Evolutionary conservation across 2,113 vertebrate species (phyloP), one percentile per base, ranked within the genome.

Genomic region (Oostethus manadensis): DNA sequence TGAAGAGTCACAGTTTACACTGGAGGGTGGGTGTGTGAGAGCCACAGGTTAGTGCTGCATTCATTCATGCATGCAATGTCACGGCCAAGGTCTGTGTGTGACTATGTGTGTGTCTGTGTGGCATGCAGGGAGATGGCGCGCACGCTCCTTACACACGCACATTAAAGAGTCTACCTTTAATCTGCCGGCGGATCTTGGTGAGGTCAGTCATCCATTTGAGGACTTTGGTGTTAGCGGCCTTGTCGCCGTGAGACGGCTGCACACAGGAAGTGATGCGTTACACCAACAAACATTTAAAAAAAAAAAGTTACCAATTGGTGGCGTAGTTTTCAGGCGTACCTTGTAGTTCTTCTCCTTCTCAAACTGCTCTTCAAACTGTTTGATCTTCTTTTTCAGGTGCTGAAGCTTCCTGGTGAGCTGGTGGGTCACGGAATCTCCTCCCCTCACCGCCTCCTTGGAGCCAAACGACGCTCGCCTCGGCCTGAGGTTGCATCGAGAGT

Each of bases 201-300:
- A 98, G 91, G 76, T 98, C 95, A 17, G 94, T 95, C 96, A 98
- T 98, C 96, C 96, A 98, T 68, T 97, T 98, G 74, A 97, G 85
- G 76, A 98, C 96, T 88, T 97, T 98, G 65, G 95, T 93, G 86
- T 98, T 98, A 78, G 94, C 93, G 89, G 94, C 94, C 86, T 95
- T 97, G 83, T 98, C 96, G 79, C 90, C 93, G 33, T 97, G 93
- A 71, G 94, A 95, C 3, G 96, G 96, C 96, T 98, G 81, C 35
- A 85, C 84, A 73, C 54, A 66, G 87, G 70, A 56, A 29, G 51
- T 35, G 17, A 55, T 3, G 8, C 2, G 38, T 42, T 42, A 14
- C 35, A 38, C 35, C n/a, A n/a, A n/a, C n/a, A n/a, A n/a, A n/a
- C n/a, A n/a, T n/a, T n/a, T n/a, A n/a, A n/a, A n/a, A n/a, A n/a